Conservation (phyloP, 2,797 vertebrate species). For the Neosalanx taihuensis region DNA sequence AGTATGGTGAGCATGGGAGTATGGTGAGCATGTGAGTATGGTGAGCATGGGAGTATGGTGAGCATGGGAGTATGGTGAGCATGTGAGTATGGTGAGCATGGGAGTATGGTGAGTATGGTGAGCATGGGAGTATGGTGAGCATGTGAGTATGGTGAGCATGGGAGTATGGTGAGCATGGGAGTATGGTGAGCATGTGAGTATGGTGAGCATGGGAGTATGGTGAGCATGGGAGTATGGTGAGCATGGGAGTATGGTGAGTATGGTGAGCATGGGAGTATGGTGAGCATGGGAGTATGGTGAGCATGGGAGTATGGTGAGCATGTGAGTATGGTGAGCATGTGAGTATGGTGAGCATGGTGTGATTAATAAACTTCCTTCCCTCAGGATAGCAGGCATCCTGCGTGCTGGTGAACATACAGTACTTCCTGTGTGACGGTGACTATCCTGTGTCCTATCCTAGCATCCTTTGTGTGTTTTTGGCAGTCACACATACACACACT, state of each 20-base stretch:
- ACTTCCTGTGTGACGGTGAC: too few species aligned
- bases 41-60: background rate
- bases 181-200: too few species aligned
- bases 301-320: too few species aligned
- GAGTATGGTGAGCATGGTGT: conserved; percentile 5
- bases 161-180: conserved; percentile 2
- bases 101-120: conserved; percentile 9
- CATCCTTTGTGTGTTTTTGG: too few species aligned
- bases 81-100: too few species aligned
- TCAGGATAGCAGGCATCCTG: background rate
- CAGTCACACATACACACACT: conserved; percentile 10
- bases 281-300: too few species aligned
- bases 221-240: background rate
- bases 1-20: too few species aligned
- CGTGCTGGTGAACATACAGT: background rate
- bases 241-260: conserved; percentile 1
- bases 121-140: conserved; percentile 9
- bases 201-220: background rate
- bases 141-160: too few species aligned
- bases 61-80: background rate
- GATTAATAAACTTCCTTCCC: background rate
- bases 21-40: conserved; percentile 5
- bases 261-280: too few species aligned
- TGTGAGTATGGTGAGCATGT: too few species aligned
- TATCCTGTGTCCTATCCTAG: background rate